Evolutionary conservation across 1,140 invertebrate genomes (phyloP), one percentile per base, ranked within the genome.

Genomic region (Drosophila lini): DNA sequence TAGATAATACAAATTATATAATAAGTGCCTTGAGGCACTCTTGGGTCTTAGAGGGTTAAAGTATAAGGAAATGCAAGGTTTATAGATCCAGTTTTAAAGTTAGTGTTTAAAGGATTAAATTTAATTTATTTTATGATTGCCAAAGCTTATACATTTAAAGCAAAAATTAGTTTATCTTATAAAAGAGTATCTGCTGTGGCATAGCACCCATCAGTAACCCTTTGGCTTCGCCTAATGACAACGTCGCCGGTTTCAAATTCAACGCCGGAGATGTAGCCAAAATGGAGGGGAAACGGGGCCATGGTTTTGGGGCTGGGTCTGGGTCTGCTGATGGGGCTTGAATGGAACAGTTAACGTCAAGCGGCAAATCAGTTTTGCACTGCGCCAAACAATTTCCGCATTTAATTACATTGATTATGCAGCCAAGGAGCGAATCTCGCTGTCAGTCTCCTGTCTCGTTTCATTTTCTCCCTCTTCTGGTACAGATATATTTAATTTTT

Each of bases 401-500:
- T 88, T 80, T 86, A 80, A 88, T 88, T 88, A 82, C 71, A 69
- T 81, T 86, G 79, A 86, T 85, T 78, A 86, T 65, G 75, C 65
- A 70, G 44, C 65, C 57, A 53, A 78, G 38, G 45, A 40, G 57
- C 22, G 28, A 56, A 59, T 53, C 42, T 32, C 34, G 42, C 22
- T 32, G 38, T 36, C 64, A 36, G 16, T 57, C 48, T n/a, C 5
- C 50, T 42, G 25, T 41, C 61, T 63, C 28, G 3, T 38, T 42
- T n/a, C 19, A 45, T 34, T 57, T 57, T n/a, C 31, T 13, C 9
- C 32, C 16, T 32, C 5, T 25, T 19, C 11, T 36, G 32, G 11
- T 32, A 15, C 9, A 25, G n/a, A 25, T 1, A 48, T 9, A 11
- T 44, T 16, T 15, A 5, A 3, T 9, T 28, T 48, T 36, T 57